Evolutionary conservation across 2,797 vertebrate species (phyloP).

Genomic region (Threskiornis aethiopicus): DNA sequence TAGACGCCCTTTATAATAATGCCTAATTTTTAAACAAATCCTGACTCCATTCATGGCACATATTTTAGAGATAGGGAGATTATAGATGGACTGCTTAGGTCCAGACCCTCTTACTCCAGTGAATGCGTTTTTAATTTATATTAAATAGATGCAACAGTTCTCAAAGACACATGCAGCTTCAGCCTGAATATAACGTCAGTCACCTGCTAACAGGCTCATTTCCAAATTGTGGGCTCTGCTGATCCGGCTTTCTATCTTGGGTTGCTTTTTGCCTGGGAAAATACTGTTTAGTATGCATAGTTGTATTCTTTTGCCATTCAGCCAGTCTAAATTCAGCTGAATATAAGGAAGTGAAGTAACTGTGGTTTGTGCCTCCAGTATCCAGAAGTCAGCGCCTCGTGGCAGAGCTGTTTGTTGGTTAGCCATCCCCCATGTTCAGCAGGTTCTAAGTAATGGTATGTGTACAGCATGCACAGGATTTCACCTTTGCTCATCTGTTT

Average conservation of each 20-base stretch:
- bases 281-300: neutral
- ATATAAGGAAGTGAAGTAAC: neutral
- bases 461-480: accelerated
- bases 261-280: neutral
- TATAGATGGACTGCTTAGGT: neutral
- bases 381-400: accelerated
- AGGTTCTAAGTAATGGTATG: neutral
- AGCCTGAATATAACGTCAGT: neutral
- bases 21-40: neutral
- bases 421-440: accelerated
- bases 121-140: neutral
- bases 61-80: neutral
- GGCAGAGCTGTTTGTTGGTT: neutral
- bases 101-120: neutral
- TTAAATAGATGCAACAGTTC: neutral
- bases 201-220: neutral
- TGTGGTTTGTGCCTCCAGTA: neutral
- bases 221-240: neutral
- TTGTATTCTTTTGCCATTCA: neutral
- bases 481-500: neutral
- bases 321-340: neutral
- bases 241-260: neutral
- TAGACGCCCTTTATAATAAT: neutral
- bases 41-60: neutral
- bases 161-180: neutral